These are phyloP conservation scores for Rhegmatorhina hoffmannsi DNA, from an alignment of 2,113 vertebrate genomes.

Conservation along the genomic window DNA sequence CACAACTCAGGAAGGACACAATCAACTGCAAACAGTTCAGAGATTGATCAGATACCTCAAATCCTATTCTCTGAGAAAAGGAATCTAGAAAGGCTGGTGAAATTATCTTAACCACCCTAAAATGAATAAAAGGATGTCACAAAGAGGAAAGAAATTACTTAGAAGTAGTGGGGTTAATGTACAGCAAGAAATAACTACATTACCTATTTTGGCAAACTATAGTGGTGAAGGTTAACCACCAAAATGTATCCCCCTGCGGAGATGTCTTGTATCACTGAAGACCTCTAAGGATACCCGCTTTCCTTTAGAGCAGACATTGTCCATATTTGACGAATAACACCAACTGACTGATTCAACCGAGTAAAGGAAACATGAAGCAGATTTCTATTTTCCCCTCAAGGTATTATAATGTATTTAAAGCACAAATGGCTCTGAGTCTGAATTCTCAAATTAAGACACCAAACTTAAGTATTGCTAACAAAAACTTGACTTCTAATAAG, in stretches of 20 bases:
- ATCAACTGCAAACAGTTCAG: not conserved
- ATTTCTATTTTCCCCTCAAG: not conserved
- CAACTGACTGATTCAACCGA: not conserved
- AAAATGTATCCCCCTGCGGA: not conserved
- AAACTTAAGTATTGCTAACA: not conserved
- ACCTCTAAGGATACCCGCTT: not conserved
- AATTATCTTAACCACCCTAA: not conserved
- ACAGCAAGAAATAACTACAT: not conserved
- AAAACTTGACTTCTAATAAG: not conserved
- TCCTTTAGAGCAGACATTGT: not conserved
- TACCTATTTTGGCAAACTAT: not conserved
- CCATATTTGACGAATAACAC: not conserved
- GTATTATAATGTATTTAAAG: not conserved
- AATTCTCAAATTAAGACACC: not conserved
- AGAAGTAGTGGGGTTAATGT: not conserved
- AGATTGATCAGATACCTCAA: not conserved
- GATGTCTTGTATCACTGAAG: not conserved
- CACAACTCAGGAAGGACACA: not conserved
- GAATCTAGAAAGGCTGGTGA: not conserved
- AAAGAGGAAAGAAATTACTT: not conserved
- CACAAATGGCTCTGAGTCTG: not conserved
- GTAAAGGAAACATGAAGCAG: not conserved
- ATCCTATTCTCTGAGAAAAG: not conserved
- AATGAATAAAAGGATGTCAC: not conserved
- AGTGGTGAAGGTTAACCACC: not conserved